Base-by-base conservation (phyloP, 2,797 vertebrate genomes). In the Ibycter americanus region DNA sequence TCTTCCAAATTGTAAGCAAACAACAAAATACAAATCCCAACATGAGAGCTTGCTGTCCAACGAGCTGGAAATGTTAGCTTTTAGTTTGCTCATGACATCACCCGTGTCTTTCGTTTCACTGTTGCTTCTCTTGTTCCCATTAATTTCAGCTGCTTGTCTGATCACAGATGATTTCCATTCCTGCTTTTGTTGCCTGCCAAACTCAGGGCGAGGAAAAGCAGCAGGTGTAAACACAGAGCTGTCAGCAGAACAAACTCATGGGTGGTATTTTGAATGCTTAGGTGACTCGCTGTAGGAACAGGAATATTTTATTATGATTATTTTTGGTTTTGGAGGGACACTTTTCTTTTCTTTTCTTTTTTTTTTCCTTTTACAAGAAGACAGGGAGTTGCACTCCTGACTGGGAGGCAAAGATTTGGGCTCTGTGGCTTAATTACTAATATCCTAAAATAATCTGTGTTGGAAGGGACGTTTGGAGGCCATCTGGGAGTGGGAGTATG, bases 401-500 rank as follows among this genome's bases (percentile, higher is more conserved):
- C 46, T 44, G 18, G 1, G 3, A 77, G 58, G 54, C 55, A 87
- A 42, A 87, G 65, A 56, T 59, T 32, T n/a, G 34, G 22, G 11
- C 40, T 89, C 22, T 40, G 6, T 68, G 81, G 26, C 71, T 90
- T 62, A 52, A 23, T 81, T 78, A 44, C 26, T 42, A 29, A 47
- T 44, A 83, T 42, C 55, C 55, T 73, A 44, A 74, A 67, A 29
- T 83, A 67, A 67, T 56, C 67, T 20, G 0, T 52, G 61, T 74
- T 61, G 61, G 68, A 86, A 81, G 61, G 73, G 85, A 54, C 19
- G 2, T 61, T 82, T 49, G 83, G 79, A 74, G 56, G 83, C 85
- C 90, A 90, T 96, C 76, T 96, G 91, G 82, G 76, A 86, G 85
- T 74, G 84, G 79, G 87, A 84, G 49, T 42, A 38, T 76, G 89